Evolutionary conservation across 2,888 invertebrate genomes (phyloP), one percentile per base, ranked within the genome.

Genomic region (Agonum fuliginosum): DNA sequence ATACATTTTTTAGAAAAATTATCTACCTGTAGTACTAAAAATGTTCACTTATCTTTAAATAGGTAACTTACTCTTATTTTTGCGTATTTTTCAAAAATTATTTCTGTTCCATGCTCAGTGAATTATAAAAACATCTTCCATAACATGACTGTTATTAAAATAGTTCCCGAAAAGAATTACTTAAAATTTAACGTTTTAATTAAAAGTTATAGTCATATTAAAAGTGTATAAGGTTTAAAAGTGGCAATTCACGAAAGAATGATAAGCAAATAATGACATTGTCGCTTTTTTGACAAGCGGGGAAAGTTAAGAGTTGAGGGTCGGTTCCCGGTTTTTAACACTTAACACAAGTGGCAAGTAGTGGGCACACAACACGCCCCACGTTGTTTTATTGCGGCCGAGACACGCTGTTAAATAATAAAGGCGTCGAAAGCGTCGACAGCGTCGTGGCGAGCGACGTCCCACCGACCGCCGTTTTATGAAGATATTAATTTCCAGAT

Each of bases 401-500:
- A 20, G 51, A 74, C 74, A 74, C 62, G 62, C 58, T 74, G 74
- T 58, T 65, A 74, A 74, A 74, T 74, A 74, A 74, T 74, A 37
- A 62, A 74, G 46, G 74, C 34, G 43, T 58, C 73, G 46, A 17
- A 30, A 22, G 14, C 37, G 17, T 20, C 54, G 72, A 6, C 58
- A 20, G 54, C 22, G 69, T 20, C 5, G 10, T 24, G 19, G 34
- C 62, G 73, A 17, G 54, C 78, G 54, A 81, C 81, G 67, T 81
- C 84, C 79, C 85, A 82, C 83, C 83, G 82, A 83, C 86, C 84
- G 84, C 86, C 70, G 58, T 85, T 86, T 86, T 87, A 87, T 87
- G 87, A 87, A 86, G 86, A 86, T 86, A 86, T 86, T 87, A 86
- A 86, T 86, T 86, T 84, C 84, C 83, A 85, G 85, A 86, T 86